A percentile compares a stretch with the other conserved stretches of the same genome.
phyloP scores from a whole-genome alignment of 2,888 invertebrate genomes.

The Orthosia gothica region DNA sequence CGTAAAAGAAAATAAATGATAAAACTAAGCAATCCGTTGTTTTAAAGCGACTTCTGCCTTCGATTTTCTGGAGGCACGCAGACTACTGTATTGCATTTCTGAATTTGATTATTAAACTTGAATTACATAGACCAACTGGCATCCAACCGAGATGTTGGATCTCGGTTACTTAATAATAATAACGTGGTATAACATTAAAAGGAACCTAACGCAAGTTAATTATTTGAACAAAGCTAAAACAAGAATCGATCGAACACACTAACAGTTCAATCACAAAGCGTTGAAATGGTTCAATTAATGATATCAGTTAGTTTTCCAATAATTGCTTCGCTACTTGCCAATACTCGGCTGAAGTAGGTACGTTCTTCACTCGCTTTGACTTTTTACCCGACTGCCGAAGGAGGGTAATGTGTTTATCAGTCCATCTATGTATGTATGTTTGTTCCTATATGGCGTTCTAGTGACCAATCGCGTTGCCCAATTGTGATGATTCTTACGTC shows the following conservation, averaged over 20 bases:
- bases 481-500: no score
- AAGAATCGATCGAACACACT: no score
- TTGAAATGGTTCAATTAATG: conserved; percentile 76
- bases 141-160: no score
- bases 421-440: no score
- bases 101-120: no score
- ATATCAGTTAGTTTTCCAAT: conserved; percentile 81
- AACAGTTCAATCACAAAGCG: no score
- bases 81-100: no score
- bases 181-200: background rate
- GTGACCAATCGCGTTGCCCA: no score
- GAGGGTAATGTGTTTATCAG: no score
- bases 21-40: conserved; percentile 27
- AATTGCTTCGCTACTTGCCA: conserved; percentile 77
- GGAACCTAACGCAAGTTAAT: conserved; percentile 29
- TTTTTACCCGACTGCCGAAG: no score
- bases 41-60: conserved; percentile 21
- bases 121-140: no score
- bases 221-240: conserved; percentile 60
- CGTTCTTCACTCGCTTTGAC: conserved; percentile 63
- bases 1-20: conserved; percentile 37
- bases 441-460: no score
- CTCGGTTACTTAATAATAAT: background rate
- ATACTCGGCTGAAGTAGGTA: conserved; percentile 67
- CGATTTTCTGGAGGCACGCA: conserved; percentile 4